Base-by-base conservation (phyloP, 2,113 vertebrate species). In the Procavia capensis region DNA sequence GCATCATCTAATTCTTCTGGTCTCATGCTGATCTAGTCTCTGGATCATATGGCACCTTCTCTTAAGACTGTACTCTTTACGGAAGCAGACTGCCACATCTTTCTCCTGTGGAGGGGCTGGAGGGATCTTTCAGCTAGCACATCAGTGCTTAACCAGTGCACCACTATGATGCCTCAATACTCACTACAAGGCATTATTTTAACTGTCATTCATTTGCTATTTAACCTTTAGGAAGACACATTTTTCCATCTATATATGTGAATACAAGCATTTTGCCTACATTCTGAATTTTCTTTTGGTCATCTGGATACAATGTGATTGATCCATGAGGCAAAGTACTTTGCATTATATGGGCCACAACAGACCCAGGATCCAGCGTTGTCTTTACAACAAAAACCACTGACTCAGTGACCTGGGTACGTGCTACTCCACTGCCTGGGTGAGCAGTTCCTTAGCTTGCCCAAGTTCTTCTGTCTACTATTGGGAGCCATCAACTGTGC, bases 211-310 rank as follows among this genome's bases (percentile, higher is more conserved):
- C n/a, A 72, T 68, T 87, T 92, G 61, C n/a, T 64, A 59, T 59
- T 66, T 78, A 87, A 88, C 45, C 31, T 68, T 14, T 45, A 85
- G 14, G 41, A 88, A 93, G 45, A 36, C 63, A 45, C 11, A 74
- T 81, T 91, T 85, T 95, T 64, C 59, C 25, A 68, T 16, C 11
- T 91, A 4, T 87, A 9, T 91, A 80, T 54, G 57, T 57, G 36
- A 96, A 80, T 36, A 74, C 22, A 80, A 34, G 41, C 14, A 81
- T 90, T 90, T 50, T 80, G 59, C 63, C 72, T 84, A 34, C 1
- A 74, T 27, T 96, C 9, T 92, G 31, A 74, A 79, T 81, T 86
- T 94, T 88, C 74, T 74, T 61, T 54, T 83, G 61, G 41, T 10
- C 85, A 36, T 45, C 16, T 83, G 31, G 17, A 68, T 45, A 63